These are phyloP conservation scores for Drosophila atripex DNA, from an alignment of 2,888 invertebrate genomes.

Conservation along the genomic window DNA sequence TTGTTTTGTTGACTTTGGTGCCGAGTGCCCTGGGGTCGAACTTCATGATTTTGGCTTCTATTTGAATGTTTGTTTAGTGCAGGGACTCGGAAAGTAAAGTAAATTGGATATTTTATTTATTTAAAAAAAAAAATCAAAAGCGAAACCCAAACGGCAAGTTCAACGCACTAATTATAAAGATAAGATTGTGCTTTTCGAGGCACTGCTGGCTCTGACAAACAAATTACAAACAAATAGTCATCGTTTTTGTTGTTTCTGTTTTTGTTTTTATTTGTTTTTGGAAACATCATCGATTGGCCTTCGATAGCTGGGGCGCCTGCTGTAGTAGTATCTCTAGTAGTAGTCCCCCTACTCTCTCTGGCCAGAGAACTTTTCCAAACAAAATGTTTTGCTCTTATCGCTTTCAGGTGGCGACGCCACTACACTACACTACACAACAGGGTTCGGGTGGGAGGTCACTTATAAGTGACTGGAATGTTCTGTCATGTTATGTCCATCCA, in stretches of 20 bases:
- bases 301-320: constrained; percentile 30
- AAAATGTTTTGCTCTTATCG: constrained; percentile 43
- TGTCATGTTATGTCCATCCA: constrained; percentile 23
- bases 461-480: constrained; percentile 32
- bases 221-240: constrained; percentile 77
- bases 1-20: constrained; percentile 34
- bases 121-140: too few relatives aligned
- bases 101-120: neutral
- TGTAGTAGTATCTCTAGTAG: neutral
- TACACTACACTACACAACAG: neutral
- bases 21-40: constrained; percentile 23
- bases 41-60: constrained; percentile 29
- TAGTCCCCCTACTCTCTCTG: neutral
- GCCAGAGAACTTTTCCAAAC: constrained; percentile 9
- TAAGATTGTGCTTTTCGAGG: too few relatives aligned
- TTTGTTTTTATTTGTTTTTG: too few relatives aligned
- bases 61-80: constrained; percentile 27
- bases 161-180: too few relatives aligned
- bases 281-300: constrained; percentile 55
- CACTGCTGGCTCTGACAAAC: constrained; percentile 50
- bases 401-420: constrained; percentile 36
- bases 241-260: constrained; percentile 17
- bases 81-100: too few relatives aligned
- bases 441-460: constrained; percentile 6
- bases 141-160: too few relatives aligned